Base-by-base conservation (phyloP, 2,888 invertebrate species). In the Gonocerus acuteangulatus region DNA sequence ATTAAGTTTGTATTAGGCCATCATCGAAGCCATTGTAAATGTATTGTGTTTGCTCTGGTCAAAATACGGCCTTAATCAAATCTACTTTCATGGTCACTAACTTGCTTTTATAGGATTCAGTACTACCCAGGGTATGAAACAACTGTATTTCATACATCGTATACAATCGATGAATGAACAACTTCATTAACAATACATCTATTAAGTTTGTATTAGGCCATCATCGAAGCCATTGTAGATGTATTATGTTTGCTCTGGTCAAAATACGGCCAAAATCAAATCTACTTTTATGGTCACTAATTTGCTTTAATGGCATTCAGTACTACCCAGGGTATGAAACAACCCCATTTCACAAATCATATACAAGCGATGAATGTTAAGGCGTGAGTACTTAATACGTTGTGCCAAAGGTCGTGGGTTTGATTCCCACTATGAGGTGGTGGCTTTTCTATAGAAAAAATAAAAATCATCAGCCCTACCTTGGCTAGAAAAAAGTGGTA, bases 41-140 rank as follows among this genome's bases (percentile, higher is more conserved):
- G 65, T 68, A 34, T 48, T 23, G 32, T 57, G 32, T 15, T 65
- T 70, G 68, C 68, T 67, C 62, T 70, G 73, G 76, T 79, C 78
- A 79, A 76, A 74, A 63, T 69, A 70, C 65, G 73, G 77, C 78
- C 75, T 56, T 79, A 49, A 78, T 68, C 69, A 72, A 64, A 65
- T 69, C 70, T 73, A 52, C 15, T 73, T 70, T 68, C 64, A 70
- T 69, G 79, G 79, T 79, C 79, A 76, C 78, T 76, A 73, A 68
- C 69, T 72, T 71, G 72, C 69, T 72, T 32, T 54, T 61, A 66
- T 72, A 69, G 69, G 67, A 71, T 65, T 70, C 74, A 75, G 79
- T 79, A 79, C 76, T 76, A 80, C 79, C 79, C 78, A 77, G 72
- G 71, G 70, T 51, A 19, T 51, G 51, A 51, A 18, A 51, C 51